These are phyloP conservation scores for Patella vulgata DNA, from an alignment of 1,140 invertebrate species.

Conservation along the genomic window DNA sequence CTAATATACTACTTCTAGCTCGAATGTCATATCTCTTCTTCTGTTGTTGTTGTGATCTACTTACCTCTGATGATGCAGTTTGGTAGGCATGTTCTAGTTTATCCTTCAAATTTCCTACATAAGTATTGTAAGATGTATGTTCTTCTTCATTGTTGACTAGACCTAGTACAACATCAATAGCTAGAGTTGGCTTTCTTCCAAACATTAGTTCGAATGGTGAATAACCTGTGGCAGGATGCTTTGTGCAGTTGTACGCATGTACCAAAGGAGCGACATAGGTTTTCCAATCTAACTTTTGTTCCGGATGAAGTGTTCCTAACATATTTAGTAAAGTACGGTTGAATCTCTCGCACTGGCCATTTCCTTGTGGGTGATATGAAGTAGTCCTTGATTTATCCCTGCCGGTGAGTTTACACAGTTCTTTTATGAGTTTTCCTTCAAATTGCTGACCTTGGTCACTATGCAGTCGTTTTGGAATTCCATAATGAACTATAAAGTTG, in stretches of 20 bases:
- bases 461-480: constrained; percentile 21
- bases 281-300: constrained; percentile 20
- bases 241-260: constrained; percentile 10
- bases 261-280: constrained; percentile 4
- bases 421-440: too few species aligned
- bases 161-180: constrained; percentile 1
- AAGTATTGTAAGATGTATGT: background rate
- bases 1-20: constrained; percentile 4
- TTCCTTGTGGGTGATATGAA: constrained; percentile 11
- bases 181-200: too few species aligned
- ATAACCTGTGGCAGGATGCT: constrained; percentile 9
- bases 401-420: background rate
- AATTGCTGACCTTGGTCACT: too few species aligned
- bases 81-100: constrained; percentile 6
- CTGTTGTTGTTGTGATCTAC: background rate
- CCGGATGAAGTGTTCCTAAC: constrained; percentile 9
- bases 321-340: constrained; percentile 22
- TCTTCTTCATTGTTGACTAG: background rate
- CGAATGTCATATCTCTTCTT: too few species aligned
- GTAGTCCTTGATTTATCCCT: constrained; percentile 9
- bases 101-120: constrained; percentile 17
- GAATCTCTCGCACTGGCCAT: too few species aligned
- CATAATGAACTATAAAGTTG: constrained; percentile 30
- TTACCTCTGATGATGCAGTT: constrained; percentile 9
- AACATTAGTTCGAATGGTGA: constrained; percentile 10